Evolutionary conservation across 2,113 vertebrate species (phyloP).

Genomic region (Syngnathus scovelli): DNA sequence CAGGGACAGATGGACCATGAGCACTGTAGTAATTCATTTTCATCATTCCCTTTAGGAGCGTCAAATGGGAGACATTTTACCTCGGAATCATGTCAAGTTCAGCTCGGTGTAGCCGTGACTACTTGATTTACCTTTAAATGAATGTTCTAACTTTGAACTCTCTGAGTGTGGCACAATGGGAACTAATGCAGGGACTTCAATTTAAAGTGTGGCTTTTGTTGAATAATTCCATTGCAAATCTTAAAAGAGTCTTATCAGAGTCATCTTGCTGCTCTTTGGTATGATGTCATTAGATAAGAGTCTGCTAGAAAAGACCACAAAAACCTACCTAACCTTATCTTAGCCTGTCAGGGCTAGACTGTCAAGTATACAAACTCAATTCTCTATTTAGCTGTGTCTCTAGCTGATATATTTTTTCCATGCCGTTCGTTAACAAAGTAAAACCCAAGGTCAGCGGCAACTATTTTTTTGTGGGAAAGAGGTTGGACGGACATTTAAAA

Average conservation of each 20-base stretch:
- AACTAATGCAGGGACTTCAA: not conserved
- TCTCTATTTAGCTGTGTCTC: too few relatives aligned
- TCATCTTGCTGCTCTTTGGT: not conserved
- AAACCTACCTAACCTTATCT: not conserved
- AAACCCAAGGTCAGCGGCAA: too few relatives aligned
- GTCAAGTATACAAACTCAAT: too few relatives aligned
- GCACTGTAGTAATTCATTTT: conserved; percentile 22
- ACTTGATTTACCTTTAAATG: conserved; percentile 15
- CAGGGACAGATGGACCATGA: conserved; percentile 23
- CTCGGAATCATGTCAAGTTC: conserved; percentile 14
- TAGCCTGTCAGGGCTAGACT: not conserved
- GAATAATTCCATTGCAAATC: not conserved
- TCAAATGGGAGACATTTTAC: conserved; percentile 13
- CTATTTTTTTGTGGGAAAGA: too few relatives aligned
- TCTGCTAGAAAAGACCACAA: not conserved
- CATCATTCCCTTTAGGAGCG: conserved; percentile 19
- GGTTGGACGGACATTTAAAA: too few relatives aligned
- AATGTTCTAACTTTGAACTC: conserved; percentile 13
- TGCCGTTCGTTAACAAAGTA: too few relatives aligned
- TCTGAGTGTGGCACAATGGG: not conserved
- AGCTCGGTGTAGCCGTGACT: conserved; percentile 18
- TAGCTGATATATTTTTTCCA: too few relatives aligned
- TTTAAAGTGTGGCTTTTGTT: conserved; percentile 19
- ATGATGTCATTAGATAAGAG: not conserved
- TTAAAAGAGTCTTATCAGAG: not conserved